Evolutionary conservation across 2,888 invertebrate genomes (phyloP).

Genomic region (Oxytorus armatus): DNA sequence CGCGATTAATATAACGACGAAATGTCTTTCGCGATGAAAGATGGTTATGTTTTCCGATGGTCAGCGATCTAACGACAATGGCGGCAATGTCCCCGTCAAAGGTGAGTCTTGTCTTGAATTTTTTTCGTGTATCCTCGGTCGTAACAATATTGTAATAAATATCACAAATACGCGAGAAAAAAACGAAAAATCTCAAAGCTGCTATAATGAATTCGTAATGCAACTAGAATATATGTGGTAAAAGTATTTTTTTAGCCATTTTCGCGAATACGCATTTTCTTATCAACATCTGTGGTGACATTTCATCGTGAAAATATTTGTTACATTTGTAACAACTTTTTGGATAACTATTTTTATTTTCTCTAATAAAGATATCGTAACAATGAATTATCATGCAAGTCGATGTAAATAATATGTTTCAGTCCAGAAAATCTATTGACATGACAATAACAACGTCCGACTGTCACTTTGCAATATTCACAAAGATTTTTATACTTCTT

Average conservation of each 20-base stretch:
- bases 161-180: not conserved
- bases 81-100: constrained; percentile 91
- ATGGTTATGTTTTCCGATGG: constrained; percentile 81
- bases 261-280: constrained; percentile 8
- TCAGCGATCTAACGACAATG: constrained; percentile 86
- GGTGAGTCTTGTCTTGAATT: constrained; percentile 85
- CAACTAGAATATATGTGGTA: not conserved
- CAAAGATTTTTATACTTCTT: no score
- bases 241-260: constrained; percentile 1
- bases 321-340: not conserved
- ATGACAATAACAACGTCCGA: no score
- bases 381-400: no score
- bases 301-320: constrained; percentile 14
- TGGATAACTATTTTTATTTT: no score
- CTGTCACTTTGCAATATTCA: no score
- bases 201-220: not conserved
- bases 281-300: constrained; percentile 15
- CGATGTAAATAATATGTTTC: not conserved
- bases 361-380: no score
- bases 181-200: not conserved
- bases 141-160: not conserved
- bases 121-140: constrained; percentile 8
- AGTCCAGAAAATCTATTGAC: not conserved
- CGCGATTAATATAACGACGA: constrained; percentile 43
- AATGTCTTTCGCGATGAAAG: constrained; percentile 72